Evolutionary conservation across 2,888 invertebrate species (phyloP).

Genomic region (Eupeodes latifasciatus): DNA sequence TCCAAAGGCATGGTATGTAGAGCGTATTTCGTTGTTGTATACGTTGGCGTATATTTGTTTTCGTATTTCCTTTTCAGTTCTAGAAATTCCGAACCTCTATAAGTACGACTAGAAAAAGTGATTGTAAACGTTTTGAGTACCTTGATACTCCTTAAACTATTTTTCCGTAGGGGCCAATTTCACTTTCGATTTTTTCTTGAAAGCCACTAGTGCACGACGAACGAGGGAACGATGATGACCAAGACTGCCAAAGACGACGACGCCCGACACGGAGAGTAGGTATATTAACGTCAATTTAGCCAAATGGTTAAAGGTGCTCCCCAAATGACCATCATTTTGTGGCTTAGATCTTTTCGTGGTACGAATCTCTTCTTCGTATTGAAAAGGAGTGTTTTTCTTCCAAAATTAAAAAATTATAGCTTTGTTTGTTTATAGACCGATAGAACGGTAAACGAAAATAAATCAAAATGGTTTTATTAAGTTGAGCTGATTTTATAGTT

Average conservation of each 20-base stretch:
- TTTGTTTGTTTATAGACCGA: conserved; percentile 4
- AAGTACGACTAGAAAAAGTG: conserved; percentile 33
- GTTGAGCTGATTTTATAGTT: conserved; percentile 13
- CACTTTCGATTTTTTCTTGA: neutral
- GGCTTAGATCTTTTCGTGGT: conserved; percentile 38
- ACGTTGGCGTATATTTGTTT: conserved; percentile 24
- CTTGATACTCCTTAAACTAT: neutral
- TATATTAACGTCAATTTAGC: conserved; percentile 64
- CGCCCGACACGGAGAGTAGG: conserved; percentile 32
- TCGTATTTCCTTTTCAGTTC: neutral
- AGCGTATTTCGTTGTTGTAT: neutral
- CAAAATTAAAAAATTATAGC: conserved; percentile 40
- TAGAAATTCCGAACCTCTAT: neutral
- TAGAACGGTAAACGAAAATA: conserved; percentile 38
- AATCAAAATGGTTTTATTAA: conserved; percentile 41
- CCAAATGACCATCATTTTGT: conserved; percentile 67
- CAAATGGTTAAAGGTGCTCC: conserved; percentile 45
- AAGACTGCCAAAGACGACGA: no score
- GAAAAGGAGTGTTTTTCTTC: conserved; percentile 41
- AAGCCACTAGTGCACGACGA: conserved; percentile 44
- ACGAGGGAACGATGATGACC: no score
- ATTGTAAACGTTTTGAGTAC: conserved; percentile 46
- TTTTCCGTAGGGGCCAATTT: conserved; percentile 36
- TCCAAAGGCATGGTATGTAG: neutral
- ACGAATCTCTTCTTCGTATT: conserved; percentile 15